phyloP scores from a whole-genome alignment of 1,140 invertebrate genomes.

The Acromyrmex heyeri region DNA sequence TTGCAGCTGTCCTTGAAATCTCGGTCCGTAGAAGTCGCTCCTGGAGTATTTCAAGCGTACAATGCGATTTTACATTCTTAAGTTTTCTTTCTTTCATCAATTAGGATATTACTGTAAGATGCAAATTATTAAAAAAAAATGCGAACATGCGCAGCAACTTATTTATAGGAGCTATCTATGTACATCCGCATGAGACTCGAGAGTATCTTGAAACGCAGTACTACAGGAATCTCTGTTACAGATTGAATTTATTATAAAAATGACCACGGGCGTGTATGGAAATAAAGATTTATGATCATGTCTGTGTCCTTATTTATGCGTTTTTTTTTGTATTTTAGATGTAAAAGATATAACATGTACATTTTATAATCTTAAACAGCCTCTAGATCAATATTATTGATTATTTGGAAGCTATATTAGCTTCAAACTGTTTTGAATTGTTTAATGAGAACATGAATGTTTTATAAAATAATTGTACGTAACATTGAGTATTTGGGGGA shows the following conservation, averaged over 20 bases:
- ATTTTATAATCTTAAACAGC: background rate
- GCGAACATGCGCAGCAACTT: conserved; percentile 42
- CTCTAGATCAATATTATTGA: too few relatives aligned
- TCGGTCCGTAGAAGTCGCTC: conserved; percentile 96
- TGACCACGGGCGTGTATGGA: conserved; percentile 15
- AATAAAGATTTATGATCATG: conserved; percentile 68
- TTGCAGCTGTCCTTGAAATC: conserved; percentile 96
- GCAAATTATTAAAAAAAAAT: conserved; percentile 35
- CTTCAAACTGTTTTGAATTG: too few relatives aligned
- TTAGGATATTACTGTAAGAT: conserved; percentile 60
- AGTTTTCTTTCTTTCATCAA: conserved; percentile 68
- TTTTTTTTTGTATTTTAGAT: conserved; percentile 16
- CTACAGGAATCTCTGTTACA: conserved; percentile 39
- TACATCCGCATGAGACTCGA: conserved; percentile 43
- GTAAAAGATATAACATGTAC: background rate
- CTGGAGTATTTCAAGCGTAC: conserved; percentile 96
- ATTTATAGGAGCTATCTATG: conserved; percentile 54
- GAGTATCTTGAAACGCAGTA: conserved; percentile 21
- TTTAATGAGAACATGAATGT: too few relatives aligned
- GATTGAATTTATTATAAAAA: conserved; percentile 60
- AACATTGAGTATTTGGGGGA: too few relatives aligned
- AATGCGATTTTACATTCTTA: conserved; percentile 95
- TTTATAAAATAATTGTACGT: too few relatives aligned
- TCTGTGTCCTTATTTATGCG: conserved; percentile 39
- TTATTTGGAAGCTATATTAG: too few relatives aligned